These are phyloP conservation scores for Cottus gobio DNA, from an alignment of 2,113 vertebrate genomes.

Conservation along the genomic window DNA sequence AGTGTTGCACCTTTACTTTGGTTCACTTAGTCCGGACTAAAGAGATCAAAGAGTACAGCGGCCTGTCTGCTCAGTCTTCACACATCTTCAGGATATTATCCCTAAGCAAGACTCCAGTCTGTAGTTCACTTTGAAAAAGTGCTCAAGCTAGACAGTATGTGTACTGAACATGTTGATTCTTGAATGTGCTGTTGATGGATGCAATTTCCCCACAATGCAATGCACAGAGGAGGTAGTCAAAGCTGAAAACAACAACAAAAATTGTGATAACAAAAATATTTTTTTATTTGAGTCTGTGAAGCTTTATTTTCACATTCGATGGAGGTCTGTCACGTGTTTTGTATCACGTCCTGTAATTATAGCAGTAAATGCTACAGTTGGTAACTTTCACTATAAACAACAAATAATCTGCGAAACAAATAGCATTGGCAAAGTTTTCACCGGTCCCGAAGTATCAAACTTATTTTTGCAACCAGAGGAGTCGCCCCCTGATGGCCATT, in stretches of 20 bases:
- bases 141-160: background rate
- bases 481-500: background rate
- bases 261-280: background rate
- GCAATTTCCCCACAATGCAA: background rate
- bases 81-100: background rate
- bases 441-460: too few species aligned
- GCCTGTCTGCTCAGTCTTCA: background rate
- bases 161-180: background rate
- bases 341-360: background rate
- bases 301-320: background rate
- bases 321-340: background rate
- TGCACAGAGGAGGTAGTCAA: background rate
- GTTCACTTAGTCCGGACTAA: background rate
- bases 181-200: background rate
- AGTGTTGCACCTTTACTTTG: background rate
- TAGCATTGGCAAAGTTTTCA: background rate
- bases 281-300: background rate
- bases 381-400: background rate
- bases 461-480: background rate
- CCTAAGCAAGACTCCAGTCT: background rate
- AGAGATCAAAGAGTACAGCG: background rate
- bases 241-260: background rate
- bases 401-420: background rate
- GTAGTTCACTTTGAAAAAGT: background rate
- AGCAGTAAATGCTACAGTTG: background rate